phyloP scores from a whole-genome alignment of 2,888 invertebrate genomes.

The Protonemura montana region DNA sequence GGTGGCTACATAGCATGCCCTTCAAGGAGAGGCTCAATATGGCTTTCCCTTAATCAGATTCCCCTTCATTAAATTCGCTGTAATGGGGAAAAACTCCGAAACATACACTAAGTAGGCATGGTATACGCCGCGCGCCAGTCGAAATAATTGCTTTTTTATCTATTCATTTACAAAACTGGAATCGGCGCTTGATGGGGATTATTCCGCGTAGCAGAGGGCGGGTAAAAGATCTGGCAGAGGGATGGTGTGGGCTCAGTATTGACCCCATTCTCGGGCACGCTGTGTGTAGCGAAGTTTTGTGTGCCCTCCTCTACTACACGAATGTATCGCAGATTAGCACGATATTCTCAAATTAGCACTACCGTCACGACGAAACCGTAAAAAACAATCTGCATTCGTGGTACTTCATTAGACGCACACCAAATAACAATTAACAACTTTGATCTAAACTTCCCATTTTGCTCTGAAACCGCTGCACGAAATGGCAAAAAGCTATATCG shows the following conservation, averaged over 20 bases:
- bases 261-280: neutral
- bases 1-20: too few relatives aligned
- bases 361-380: neutral
- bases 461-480: conserved; percentile 1
- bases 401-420: neutral
- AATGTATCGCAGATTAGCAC: neutral
- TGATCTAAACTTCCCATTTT: neutral
- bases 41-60: neutral
- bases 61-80: neutral
- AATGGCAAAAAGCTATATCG: neutral
- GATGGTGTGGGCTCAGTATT: too few relatives aligned
- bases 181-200: neutral
- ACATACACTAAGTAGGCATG: neutral
- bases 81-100: neutral
- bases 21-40: neutral
- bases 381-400: neutral
- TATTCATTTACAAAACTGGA: neutral
- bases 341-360: neutral
- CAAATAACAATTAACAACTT: conserved; percentile 1
- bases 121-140: neutral
- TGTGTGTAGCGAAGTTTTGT: neutral
- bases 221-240: neutral
- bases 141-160: conserved; percentile 2
- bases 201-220: neutral
- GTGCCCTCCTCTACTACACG: neutral